phyloP scores from a whole-genome alignment of 2,797 vertebrate genomes.

The Petrocephalus schoutedeni region DNA sequence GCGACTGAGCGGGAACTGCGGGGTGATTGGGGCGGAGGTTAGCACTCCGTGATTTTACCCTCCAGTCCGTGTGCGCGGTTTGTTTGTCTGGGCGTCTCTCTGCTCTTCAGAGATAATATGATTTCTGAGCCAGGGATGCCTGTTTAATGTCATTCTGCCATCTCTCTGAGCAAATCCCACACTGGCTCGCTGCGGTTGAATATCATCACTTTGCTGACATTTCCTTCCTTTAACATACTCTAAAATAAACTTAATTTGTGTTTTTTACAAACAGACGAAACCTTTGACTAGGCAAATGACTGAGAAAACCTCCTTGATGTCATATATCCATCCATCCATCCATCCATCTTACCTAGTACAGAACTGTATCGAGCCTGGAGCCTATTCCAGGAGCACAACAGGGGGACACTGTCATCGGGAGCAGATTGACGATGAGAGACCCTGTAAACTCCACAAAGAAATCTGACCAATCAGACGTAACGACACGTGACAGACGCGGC shows the following conservation, averaged over 20 bases:
- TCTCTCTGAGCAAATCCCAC: not conserved
- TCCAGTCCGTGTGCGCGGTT: not conserved
- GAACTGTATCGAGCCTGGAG: not conserved
- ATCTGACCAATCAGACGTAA: not conserved
- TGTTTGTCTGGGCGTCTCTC: not conserved
- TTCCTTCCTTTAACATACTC: not conserved
- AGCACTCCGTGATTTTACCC: not conserved
- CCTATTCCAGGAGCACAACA: not conserved
- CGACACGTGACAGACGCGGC: not conserved
- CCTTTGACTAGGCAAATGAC: not conserved
- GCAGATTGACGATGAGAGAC: not conserved
- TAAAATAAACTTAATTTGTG: not conserved
- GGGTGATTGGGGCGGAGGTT: not conserved
- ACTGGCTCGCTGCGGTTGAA: not conserved
- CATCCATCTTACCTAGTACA: not conserved
- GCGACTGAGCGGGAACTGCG: not conserved
- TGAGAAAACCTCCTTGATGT: not conserved
- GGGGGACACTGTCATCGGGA: not conserved
- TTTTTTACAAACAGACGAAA: not conserved
- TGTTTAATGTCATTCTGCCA: not conserved
- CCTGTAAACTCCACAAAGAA: not conserved
- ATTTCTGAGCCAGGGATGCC: not conserved
- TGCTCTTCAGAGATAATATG: slow-evolving; percentile 5
- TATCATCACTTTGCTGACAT: slow-evolving; percentile 3
- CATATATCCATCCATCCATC: not conserved